These are phyloP conservation scores for Hyperopisus bebe DNA, from an alignment of 2,113 vertebrate species.

Conservation along the genomic window DNA sequence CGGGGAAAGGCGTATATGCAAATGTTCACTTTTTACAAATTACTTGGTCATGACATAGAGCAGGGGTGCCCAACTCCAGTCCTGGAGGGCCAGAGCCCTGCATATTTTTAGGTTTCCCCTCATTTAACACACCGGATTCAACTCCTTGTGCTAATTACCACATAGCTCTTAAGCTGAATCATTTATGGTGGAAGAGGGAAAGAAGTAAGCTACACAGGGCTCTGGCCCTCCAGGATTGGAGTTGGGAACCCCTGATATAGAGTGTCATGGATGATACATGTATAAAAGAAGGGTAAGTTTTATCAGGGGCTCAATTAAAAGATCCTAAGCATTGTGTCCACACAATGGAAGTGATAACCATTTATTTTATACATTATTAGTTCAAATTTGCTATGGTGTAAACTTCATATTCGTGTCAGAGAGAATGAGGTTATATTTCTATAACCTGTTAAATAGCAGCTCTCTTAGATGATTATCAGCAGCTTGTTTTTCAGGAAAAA, in stretches of 20 bases:
- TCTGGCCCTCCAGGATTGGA: too few relatives aligned
- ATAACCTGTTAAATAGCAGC: not conserved
- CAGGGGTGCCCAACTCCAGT: too few relatives aligned
- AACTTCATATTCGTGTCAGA: not conserved
- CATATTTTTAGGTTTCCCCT: too few relatives aligned
- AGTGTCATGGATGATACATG: not conserved
- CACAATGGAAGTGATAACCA: not conserved
- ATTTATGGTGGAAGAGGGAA: too few relatives aligned
- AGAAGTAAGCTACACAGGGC: too few relatives aligned
- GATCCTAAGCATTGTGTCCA: not conserved
- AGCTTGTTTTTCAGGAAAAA: not conserved
- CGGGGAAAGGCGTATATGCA: not conserved
- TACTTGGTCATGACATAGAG: not conserved
- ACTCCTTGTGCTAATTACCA: too few relatives aligned
- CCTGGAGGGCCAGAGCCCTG: too few relatives aligned
- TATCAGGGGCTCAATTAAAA: not conserved
- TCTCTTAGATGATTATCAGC: not conserved
- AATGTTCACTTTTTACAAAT: not conserved
- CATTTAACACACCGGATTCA: too few relatives aligned
- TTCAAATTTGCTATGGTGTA: not conserved
- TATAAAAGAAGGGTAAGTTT: not conserved
- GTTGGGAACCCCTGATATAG: not conserved
- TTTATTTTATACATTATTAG: not conserved
- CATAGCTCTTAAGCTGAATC: too few relatives aligned
- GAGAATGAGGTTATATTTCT: not conserved